Percentiles rank a stretch among this genome's conserved stretches.
Conservation (phyloP, 2,888 invertebrate species). For the Rhogogaster chlorosoma region DNA sequence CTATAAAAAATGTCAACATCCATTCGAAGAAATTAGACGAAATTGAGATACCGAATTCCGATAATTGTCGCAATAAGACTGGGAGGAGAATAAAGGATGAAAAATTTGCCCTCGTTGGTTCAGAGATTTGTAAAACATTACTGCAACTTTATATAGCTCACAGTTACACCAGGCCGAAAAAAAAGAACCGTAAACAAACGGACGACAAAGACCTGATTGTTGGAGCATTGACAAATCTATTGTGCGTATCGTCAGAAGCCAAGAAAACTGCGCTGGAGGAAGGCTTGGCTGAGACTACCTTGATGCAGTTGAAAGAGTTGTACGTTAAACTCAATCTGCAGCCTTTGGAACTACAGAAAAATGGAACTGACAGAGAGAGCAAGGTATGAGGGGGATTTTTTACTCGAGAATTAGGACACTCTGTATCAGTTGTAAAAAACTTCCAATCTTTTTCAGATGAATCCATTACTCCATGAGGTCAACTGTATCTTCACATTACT, state of each 20-base stretch:
- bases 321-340: conserved; percentile 79
- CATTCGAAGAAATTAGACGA: conserved; percentile 54
- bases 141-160: conserved; percentile 78
- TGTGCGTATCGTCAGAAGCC: conserved; percentile 78
- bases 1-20: conserved; percentile 58
- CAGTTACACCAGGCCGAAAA: conserved; percentile 71
- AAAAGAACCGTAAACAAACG: conserved; percentile 68
- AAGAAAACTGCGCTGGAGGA: conserved; percentile 77
- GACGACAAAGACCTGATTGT: conserved; percentile 76
- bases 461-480: conserved; percentile 81
- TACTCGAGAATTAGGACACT: not conserved
- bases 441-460: conserved; percentile 64
- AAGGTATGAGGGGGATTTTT: conserved; percentile 64
- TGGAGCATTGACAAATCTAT: conserved; percentile 76
- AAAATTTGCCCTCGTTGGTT: conserved; percentile 70
- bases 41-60: conserved; percentile 5
- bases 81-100: conserved; percentile 38
- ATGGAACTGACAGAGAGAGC: conserved; percentile 76
- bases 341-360: conserved; percentile 77
- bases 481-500: conserved; percentile 81
- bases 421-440: not conserved
- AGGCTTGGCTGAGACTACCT: conserved; percentile 73
- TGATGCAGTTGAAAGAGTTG: conserved; percentile 78
- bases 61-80: conserved; percentile 6
- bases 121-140: conserved; percentile 78